phyloP scores from a whole-genome alignment of 2,888 invertebrate species.

The Lepidochitona cinerea region DNA sequence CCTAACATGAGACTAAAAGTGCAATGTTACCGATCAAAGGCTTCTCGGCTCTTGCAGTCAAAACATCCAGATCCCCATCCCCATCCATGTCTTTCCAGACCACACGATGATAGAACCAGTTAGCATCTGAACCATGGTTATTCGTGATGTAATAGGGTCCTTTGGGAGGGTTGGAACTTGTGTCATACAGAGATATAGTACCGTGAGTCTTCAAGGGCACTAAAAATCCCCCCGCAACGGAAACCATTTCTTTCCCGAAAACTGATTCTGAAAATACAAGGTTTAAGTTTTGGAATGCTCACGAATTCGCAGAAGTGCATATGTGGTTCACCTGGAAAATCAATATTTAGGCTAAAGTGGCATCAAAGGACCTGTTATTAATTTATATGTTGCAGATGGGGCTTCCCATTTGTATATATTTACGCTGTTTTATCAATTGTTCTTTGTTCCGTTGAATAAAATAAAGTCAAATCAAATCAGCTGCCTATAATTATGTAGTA shows the following conservation, averaged over 20 bases:
- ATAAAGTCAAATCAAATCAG: no score
- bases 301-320: no score
- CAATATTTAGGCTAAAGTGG: no score
- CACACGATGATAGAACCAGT: conserved; percentile 31
- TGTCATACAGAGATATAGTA: conserved; percentile 19
- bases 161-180: conserved; percentile 8
- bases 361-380: no score
- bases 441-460: no score
- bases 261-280: conserved; percentile 28
- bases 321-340: no score
- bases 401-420: no score
- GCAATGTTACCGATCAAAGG: conserved; percentile 22
- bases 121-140: not conserved
- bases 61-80: conserved; percentile 28
- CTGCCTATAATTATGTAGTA: no score
- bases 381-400: no score
- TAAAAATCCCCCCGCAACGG: conserved; percentile 33
- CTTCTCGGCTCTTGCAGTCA: conserved; percentile 25
- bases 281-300: not conserved
- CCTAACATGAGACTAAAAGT: no score
- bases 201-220: conserved; percentile 29
- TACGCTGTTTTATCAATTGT: no score
- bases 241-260: conserved; percentile 25
- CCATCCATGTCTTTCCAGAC: conserved; percentile 35
- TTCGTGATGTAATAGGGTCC: not conserved